A percentile compares a stretch with the other conserved stretches of the same genome.
phyloP scores from a whole-genome alignment of 2,888 invertebrate species.

The Ypsolopha sequella region DNA sequence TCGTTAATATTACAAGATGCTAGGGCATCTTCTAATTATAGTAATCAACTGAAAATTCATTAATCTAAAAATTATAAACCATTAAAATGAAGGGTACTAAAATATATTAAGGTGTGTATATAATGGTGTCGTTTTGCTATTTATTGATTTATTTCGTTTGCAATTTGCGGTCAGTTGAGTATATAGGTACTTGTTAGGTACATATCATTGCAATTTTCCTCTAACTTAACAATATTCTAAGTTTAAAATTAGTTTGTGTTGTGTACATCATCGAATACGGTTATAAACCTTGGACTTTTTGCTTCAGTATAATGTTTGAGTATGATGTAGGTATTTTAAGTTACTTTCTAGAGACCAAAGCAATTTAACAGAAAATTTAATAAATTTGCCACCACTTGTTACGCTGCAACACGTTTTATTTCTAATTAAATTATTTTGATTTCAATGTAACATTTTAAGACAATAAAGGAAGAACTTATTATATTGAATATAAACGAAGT shows the following conservation, averaged over 20 bases:
- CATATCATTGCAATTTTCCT: slow-evolving; percentile 62
- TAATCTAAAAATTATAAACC: slow-evolving; percentile 47
- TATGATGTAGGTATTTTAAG: not conserved
- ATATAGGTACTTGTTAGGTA: slow-evolving; percentile 59
- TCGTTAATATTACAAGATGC: not conserved
- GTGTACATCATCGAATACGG: slow-evolving; percentile 20
- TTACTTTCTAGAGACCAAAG: slow-evolving; percentile 42
- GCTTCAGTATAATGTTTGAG: not conserved
- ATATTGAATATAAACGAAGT: slow-evolving; percentile 51
- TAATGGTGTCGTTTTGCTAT: slow-evolving; percentile 43
- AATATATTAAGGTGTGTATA: slow-evolving; percentile 60
- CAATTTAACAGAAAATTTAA: slow-evolving; percentile 31
- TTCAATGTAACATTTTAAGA: slow-evolving; percentile 62
- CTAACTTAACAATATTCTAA: slow-evolving; percentile 20
- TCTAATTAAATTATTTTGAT: slow-evolving; percentile 16
- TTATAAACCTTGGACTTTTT: slow-evolving; percentile 41
- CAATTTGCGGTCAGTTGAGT: slow-evolving; percentile 50
- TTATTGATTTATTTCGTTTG: slow-evolving; percentile 62
- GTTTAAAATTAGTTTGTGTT: not conserved
- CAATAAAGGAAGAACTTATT: slow-evolving; percentile 68
- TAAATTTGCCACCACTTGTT: slow-evolving; percentile 54
- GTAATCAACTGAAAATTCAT: slow-evolving; percentile 51
- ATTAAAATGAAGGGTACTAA: slow-evolving; percentile 68
- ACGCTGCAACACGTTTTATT: slow-evolving; percentile 34
- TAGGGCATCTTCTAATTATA: slow-evolving; percentile 15